Evolutionary conservation across 2,888 invertebrate genomes (phyloP).

Genomic region (Epistrophella euchroma): DNA sequence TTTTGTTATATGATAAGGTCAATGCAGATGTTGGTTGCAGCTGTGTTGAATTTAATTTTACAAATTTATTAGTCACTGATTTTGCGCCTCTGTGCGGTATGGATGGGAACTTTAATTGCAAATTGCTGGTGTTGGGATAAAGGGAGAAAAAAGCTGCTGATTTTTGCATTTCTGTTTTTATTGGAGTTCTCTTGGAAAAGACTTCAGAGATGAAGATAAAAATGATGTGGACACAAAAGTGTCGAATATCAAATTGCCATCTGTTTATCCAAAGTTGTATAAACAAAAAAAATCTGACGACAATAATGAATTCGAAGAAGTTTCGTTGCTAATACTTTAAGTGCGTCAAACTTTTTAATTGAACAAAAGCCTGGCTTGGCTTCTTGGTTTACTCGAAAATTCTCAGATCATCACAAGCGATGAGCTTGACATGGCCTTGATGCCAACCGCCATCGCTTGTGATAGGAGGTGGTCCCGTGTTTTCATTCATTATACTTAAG

Average conservation of each 20-base stretch:
- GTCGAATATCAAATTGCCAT: neutral
- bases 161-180: neutral
- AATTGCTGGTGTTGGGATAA: neutral
- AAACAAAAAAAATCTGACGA: neutral
- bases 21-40: conserved; percentile 60
- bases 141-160: neutral
- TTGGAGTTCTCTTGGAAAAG: neutral
- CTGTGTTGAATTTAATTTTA: conserved; percentile 35
- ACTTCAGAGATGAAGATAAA: neutral
- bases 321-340: no score
- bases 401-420: no score
- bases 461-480: no score
- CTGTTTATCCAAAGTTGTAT: neutral
- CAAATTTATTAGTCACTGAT: conserved; percentile 13
- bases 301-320: neutral
- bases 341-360: no score
- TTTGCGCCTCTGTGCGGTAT: neutral
- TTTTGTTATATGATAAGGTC: conserved; percentile 52
- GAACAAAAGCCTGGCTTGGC: no score
- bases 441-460: no score
- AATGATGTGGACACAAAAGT: neutral
- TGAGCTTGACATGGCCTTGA: no score
- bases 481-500: no score
- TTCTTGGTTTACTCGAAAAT: no score
- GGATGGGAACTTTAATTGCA: neutral